These are phyloP conservation scores for Leptinotarsa tumamoca DNA, from an alignment of 2,888 invertebrate genomes.

Conservation along the genomic window DNA sequence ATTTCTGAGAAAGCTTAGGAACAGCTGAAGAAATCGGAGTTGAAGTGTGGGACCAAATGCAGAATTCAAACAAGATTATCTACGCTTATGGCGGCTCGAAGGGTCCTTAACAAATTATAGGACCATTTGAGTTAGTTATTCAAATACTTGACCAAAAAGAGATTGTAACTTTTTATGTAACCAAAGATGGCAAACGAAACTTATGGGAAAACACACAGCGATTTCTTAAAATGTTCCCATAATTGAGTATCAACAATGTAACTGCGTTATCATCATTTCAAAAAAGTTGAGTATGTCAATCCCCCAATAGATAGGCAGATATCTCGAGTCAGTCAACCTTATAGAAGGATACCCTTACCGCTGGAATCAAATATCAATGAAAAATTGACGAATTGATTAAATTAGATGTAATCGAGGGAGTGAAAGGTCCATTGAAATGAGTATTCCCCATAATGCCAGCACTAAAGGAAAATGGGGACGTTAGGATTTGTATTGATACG, in stretches of 20 bases:
- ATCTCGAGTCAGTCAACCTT: conserved; percentile 43
- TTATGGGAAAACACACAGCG: conserved; percentile 40
- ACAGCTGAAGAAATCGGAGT: conserved; percentile 28
- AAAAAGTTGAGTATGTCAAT: conserved; percentile 34
- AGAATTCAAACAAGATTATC: neutral
- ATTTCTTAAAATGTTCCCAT: conserved; percentile 35
- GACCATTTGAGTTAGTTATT: conserved; percentile 46
- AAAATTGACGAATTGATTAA: conserved; percentile 45
- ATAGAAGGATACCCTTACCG: conserved; percentile 42
- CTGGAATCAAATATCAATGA: conserved; percentile 40
- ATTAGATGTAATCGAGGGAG: conserved; percentile 58
- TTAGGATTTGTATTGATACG: conserved; percentile 60
- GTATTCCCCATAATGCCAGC: conserved; percentile 58
- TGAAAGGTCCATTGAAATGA: conserved; percentile 56
- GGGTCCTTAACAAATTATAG: conserved; percentile 40
- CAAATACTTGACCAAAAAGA: conserved; percentile 30
- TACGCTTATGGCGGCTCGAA: conserved; percentile 30
- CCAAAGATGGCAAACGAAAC: conserved; percentile 37
- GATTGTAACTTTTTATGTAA: conserved; percentile 42
- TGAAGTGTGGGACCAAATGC: conserved; percentile 20
- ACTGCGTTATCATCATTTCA: conserved; percentile 30
- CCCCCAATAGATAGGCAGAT: conserved; percentile 41
- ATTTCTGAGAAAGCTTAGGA: conserved; percentile 36
- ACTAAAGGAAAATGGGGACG: conserved; percentile 47
- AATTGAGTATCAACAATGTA: conserved; percentile 21